Evolutionary conservation across 2,113 vertebrate genomes (phyloP).

Genomic region (Ariopsis seemanni): DNA sequence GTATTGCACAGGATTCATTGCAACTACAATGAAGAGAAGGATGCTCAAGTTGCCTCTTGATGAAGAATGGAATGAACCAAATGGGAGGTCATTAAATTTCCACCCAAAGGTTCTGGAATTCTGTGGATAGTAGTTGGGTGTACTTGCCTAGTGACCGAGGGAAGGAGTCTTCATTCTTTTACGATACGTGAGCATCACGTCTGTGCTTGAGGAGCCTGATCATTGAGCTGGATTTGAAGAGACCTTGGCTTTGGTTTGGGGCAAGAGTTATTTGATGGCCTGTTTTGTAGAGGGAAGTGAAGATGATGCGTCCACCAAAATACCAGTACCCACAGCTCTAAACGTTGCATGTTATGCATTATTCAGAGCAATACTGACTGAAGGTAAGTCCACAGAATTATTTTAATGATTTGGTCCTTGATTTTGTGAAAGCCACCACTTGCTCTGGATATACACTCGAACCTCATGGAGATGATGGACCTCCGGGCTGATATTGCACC

Average conservation of each 20-base stretch:
- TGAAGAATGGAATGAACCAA: background rate
- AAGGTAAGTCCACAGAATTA: conserved; percentile 50
- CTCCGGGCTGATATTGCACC: background rate
- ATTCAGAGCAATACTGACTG: background rate
- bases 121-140: background rate
- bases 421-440: background rate
- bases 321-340: conserved; percentile 32
- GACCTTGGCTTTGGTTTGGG: background rate
- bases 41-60: background rate
- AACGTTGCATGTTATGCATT: background rate
- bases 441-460: background rate
- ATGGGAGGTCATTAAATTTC: background rate
- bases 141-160: background rate
- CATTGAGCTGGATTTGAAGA: background rate
- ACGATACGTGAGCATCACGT: background rate
- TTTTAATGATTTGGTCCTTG: background rate
- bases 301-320: conserved; percentile 51
- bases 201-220: background rate
- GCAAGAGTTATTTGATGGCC: background rate
- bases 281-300: background rate
- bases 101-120: background rate
- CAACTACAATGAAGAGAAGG: background rate
- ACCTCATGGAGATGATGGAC: background rate
- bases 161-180: background rate
- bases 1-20: background rate